These are phyloP conservation scores for Drosophila falleni DNA, from an alignment of 2,888 invertebrate genomes.

Conservation along the genomic window DNA sequence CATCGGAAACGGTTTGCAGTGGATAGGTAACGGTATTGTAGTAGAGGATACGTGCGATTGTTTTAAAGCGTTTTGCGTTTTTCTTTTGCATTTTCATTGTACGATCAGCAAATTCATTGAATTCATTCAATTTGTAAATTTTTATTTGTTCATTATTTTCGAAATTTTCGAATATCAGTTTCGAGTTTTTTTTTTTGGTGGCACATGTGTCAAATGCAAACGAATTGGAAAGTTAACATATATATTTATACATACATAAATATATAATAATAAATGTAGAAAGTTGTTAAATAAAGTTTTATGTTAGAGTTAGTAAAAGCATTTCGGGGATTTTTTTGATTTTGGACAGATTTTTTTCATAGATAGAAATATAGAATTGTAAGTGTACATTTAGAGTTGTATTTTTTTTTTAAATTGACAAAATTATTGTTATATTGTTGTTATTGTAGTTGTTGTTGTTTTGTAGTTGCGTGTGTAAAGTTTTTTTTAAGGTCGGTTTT, in stretches of 20 bases:
- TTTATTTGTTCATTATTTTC: conserved; percentile 41
- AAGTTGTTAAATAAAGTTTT: conserved; percentile 72
- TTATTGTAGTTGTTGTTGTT: conserved; percentile 58
- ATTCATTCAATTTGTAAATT: conserved; percentile 41
- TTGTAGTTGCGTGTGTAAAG: conserved; percentile 57
- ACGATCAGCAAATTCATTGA: conserved; percentile 47
- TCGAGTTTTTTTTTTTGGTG: conserved; percentile 34
- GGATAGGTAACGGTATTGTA: conserved; percentile 84
- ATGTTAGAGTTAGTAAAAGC: conserved; percentile 74
- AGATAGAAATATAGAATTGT: conserved; percentile 43
- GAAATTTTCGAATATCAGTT: neutral
- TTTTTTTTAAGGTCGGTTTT: conserved; percentile 43
- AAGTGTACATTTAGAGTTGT: conserved; percentile 60
- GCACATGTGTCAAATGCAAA: conserved; percentile 72
- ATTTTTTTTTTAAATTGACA: conserved; percentile 14
- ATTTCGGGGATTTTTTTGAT: conserved; percentile 54
- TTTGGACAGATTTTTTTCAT: conserved; percentile 47
- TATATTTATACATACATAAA: conserved; percentile 74
- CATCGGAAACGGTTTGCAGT: conserved; percentile 79
- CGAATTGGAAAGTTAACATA: conserved; percentile 64
- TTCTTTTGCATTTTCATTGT: conserved; percentile 83
- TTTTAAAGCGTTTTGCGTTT: conserved; percentile 84
- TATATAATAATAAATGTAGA: conserved; percentile 57
- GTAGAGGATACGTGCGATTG: conserved; percentile 84
- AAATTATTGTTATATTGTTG: conserved; percentile 44